Evolutionary conservation across 1,140 invertebrate species (phyloP), one percentile per base, ranked within the genome.

Genomic region (Cephus cinctus): DNA sequence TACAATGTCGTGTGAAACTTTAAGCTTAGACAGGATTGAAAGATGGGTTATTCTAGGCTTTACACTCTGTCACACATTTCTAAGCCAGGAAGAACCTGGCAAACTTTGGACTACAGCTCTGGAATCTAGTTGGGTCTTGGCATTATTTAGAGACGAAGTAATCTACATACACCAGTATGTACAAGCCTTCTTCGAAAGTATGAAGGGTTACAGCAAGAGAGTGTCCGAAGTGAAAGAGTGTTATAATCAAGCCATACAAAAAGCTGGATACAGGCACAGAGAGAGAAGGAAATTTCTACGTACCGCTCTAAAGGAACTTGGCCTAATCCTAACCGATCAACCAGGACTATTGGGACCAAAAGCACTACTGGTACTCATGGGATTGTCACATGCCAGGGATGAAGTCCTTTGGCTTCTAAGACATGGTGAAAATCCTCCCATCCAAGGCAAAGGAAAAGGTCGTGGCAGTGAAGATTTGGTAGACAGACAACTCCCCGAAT

Each of bases 31-130:
- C 67, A 83, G 85, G 38, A 89, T 99, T 78, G 96, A 99, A 68
- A 85, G 90, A 65, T 99, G 96, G 95, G 90, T 99, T 18, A 92
- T 98, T 59, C 91, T 98, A 73, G 95, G 96, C 0, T 88, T 96
- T 56, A 82, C 94, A 32, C 75, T 98, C 1, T 94, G 93, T 71
- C 92, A 98, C 74, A 87, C 89, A 59, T 83, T 86, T 69, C 73
- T 96, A 2, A 81, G 82, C 55, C 87, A 90, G 59, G 86, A 94
- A 46, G 83, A 86, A 54, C 85, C 90, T 1, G 86, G 87, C 67
- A 92, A 94, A 65, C 83, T 99, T 60, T 98, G 94, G 88, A 83
- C 90, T 4, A 87, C 85, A 50, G 92, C 95, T 5, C 73, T 99
- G 5, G 91, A 97, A 66, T 93, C 89, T 19, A 88, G 91, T 11